Conservation (phyloP, 2,888 invertebrate species). For the Leptinotarsa juncta region DNA sequence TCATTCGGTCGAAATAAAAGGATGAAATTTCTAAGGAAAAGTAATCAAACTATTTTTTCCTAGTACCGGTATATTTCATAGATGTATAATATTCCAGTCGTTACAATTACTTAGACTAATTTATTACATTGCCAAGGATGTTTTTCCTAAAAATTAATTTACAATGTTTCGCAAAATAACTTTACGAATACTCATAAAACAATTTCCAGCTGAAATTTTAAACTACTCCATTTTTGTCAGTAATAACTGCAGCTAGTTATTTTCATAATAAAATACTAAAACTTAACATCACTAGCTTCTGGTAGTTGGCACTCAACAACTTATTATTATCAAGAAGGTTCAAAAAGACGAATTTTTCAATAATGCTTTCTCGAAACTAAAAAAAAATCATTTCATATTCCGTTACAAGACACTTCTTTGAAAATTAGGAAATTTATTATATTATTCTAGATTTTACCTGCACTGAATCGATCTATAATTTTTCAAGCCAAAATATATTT, state of each 20-base stretch:
- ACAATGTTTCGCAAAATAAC: constrained; percentile 33
- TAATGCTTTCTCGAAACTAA: too few relatives aligned
- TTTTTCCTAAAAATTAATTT: constrained; percentile 40
- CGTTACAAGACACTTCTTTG: too few relatives aligned
- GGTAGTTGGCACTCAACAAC: constrained; percentile 66
- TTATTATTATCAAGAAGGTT: constrained; percentile 43
- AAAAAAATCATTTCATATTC: too few relatives aligned
- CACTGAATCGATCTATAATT: too few relatives aligned
- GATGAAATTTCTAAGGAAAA: not conserved
- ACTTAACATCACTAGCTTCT: constrained; percentile 59
- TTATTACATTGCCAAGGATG: constrained; percentile 44
- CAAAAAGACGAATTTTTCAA: not conserved
- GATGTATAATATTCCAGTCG: constrained; percentile 47
- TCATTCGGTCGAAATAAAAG: too few relatives aligned
- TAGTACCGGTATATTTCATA: constrained; percentile 45
- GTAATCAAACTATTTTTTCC: constrained; percentile 19
- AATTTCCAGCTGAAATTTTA: constrained; percentile 29
- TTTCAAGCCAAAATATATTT: not conserved
- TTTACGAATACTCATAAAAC: constrained; percentile 25
- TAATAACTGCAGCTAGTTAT: constrained; percentile 11
- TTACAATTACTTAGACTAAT: constrained; percentile 45
- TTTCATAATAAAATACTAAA: constrained; percentile 45
- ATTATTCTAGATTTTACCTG: too few relatives aligned
- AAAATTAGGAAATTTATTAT: too few relatives aligned
- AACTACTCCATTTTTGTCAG: constrained; percentile 21